Evolutionary conservation across 2,888 invertebrate genomes (phyloP).

Genomic region (Strigamia transsilvanica): DNA sequence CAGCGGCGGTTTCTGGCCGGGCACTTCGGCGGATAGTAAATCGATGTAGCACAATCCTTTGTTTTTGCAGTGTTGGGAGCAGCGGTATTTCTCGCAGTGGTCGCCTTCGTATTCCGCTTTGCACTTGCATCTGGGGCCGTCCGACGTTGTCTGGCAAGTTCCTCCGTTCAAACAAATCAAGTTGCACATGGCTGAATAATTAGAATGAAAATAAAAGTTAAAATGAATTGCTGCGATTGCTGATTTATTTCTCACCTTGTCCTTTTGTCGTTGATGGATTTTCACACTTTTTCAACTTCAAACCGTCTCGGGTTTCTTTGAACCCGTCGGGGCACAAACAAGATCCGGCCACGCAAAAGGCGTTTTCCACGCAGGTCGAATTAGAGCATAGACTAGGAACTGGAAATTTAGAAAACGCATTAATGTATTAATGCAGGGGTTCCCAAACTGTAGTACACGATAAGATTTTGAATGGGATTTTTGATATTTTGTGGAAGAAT

Average conservation of each 20-base stretch:
- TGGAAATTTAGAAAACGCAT: constrained; percentile 52
- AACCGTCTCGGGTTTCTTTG: constrained; percentile 56
- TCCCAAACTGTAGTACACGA: no score
- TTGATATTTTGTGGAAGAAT: no score
- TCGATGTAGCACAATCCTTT: constrained; percentile 66
- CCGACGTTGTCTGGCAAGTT: constrained; percentile 68
- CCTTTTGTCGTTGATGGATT: constrained; percentile 30
- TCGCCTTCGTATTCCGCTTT: constrained; percentile 72
- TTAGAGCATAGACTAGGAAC: constrained; percentile 63
- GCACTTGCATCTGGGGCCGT: constrained; percentile 73
- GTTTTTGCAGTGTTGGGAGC: constrained; percentile 74
- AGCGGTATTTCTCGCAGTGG: constrained; percentile 74
- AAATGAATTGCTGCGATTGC: no score
- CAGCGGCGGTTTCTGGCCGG: constrained; percentile 58
- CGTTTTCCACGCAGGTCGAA: constrained; percentile 71
- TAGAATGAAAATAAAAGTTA: not conserved
- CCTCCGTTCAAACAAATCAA: constrained; percentile 68
- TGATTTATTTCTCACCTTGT: constrained; percentile 2
- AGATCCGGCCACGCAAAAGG: constrained; percentile 68
- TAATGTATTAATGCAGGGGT: no score
- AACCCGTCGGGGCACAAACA: constrained; percentile 64
- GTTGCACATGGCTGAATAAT: constrained; percentile 57
- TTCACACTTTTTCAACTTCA: constrained; percentile 50
- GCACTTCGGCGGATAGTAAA: constrained; percentile 58
- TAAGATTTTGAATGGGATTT: no score